Percentiles rank a stretch among this genome's conserved stretches.
Conservation (phyloP, 2,888 invertebrate species). For the Nasonia oneida region DNA sequence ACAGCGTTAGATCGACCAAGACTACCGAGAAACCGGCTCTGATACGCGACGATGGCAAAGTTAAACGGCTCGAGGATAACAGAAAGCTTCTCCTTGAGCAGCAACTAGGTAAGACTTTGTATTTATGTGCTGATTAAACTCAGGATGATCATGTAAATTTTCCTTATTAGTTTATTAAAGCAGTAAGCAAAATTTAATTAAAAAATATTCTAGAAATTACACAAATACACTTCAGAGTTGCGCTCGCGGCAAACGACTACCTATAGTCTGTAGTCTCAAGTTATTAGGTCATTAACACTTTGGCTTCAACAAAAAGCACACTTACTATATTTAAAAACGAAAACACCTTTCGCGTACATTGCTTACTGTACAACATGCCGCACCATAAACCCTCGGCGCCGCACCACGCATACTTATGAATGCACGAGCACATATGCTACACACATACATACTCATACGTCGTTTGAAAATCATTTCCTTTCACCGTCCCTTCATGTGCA, state of each 20-base stretch:
- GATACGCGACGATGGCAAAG: constrained; percentile 83
- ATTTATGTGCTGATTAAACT: neutral
- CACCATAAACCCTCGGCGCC: neutral
- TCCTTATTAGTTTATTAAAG: neutral
- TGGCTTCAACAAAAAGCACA: neutral
- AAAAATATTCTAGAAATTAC: neutral
- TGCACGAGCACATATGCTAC: neutral
- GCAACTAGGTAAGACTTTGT: constrained; percentile 83
- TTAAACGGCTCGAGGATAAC: constrained; percentile 91
- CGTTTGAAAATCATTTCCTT: constrained; percentile 48
- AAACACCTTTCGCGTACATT: neutral
- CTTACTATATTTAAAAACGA: constrained; percentile 18
- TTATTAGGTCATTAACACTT: constrained; percentile 52
- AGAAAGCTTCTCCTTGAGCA: constrained; percentile 92
- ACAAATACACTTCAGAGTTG: no score
- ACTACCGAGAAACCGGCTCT: constrained; percentile 85
- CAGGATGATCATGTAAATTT: neutral
- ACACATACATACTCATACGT: neutral
- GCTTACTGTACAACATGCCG: constrained; percentile 4
- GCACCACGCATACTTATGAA: neutral
- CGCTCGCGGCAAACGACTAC: neutral
- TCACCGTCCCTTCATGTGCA: constrained; percentile 23
- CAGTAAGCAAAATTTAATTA: neutral
- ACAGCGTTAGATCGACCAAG: constrained; percentile 90
- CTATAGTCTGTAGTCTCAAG: neutral